These are phyloP conservation scores for Hirtodrosophila confusa DNA, from an alignment of 2,888 invertebrate species.

Conservation along the genomic window DNA sequence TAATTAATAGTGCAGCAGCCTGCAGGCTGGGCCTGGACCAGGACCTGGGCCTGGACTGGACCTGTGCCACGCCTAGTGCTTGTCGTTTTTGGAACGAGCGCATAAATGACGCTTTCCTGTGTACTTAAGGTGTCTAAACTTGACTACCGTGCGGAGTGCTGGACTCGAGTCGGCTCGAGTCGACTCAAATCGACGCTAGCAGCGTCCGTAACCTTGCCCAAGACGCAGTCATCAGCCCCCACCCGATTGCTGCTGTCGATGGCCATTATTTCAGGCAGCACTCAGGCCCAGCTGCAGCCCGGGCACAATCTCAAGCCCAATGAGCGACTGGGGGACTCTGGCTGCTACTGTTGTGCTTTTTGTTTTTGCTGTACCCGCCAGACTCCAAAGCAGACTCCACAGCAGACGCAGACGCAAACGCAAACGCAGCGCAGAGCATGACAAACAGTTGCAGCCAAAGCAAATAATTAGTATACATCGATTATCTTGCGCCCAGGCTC, in stretches of 20 bases:
- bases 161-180: background rate
- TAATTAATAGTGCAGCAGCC: slow-evolving; percentile 64
- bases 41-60: background rate
- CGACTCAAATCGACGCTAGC: slow-evolving; percentile 19
- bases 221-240: slow-evolving; percentile 46
- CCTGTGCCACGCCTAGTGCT: slow-evolving; percentile 66
- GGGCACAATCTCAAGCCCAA: slow-evolving; percentile 15
- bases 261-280: slow-evolving; percentile 70
- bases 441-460: slow-evolving; percentile 80
- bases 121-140: slow-evolving; percentile 80
- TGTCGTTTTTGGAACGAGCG: slow-evolving; percentile 72
- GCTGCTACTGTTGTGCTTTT: slow-evolving; percentile 61
- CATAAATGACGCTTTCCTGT: slow-evolving; percentile 79
- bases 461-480: slow-evolving; percentile 80
- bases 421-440: slow-evolving; percentile 58
- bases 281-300: slow-evolving; percentile 27
- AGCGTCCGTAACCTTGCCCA: slow-evolving; percentile 72
- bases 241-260: slow-evolving; percentile 61
- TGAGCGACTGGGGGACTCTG: slow-evolving; percentile 15
- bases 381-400: slow-evolving; percentile 6
- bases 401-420: slow-evolving; percentile 3
- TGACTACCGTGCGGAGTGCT: slow-evolving; percentile 67
- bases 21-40: slow-evolving; percentile 4
- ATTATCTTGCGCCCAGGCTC: slow-evolving; percentile 72
- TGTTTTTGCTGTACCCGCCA: slow-evolving; percentile 74